These are phyloP conservation scores for Chrysaora quinquecirrha DNA, from an alignment of 30 jellyfish, hydroid and myxozoan genomes.

Conservation along the genomic window DNA sequence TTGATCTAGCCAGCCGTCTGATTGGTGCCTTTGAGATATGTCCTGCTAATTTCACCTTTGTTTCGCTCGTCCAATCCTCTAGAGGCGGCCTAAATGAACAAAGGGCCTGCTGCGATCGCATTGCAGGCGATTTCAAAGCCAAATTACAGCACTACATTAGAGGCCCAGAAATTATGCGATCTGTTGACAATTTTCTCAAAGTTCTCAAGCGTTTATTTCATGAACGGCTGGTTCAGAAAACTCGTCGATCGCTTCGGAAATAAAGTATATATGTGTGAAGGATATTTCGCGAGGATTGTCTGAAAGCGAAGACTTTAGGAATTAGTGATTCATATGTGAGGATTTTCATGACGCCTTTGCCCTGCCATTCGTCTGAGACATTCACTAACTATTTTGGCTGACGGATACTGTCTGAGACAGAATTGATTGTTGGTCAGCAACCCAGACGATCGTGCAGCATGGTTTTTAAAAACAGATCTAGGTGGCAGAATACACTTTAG, in stretches of 20 bases:
- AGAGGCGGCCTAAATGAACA: conserved; percentile 70
- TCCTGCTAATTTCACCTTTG: conserved; percentile 79
- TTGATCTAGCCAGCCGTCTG: conserved; percentile 44
- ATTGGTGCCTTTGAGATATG: conserved; percentile 75
- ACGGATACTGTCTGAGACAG: conserved; percentile 60
- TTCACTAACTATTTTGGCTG: conserved; percentile 73
- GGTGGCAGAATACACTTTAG: too few species aligned
- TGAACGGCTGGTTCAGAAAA: too few species aligned
- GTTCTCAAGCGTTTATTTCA: too few species aligned
- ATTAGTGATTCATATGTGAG: conserved; percentile 56
- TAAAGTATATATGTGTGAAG: too few species aligned
- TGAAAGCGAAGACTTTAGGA: not conserved
- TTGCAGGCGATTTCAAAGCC: conserved; percentile 53
- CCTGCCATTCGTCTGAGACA: conserved; percentile 71
- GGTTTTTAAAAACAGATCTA: not conserved
- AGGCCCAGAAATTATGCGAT: not conserved
- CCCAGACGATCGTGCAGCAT: not conserved
- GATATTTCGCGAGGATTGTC: too few species aligned
- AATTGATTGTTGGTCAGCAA: not conserved
- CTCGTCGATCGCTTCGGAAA: too few species aligned
- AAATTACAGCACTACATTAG: conserved; percentile 19
- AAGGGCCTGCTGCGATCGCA: conserved; percentile 60
- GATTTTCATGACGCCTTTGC: conserved; percentile 80
- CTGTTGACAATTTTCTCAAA: not conserved
- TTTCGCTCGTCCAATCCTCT: conserved; percentile 68